phyloP scores from a whole-genome alignment of 2,797 vertebrate species.

The Tenualosa ilisha region DNA sequence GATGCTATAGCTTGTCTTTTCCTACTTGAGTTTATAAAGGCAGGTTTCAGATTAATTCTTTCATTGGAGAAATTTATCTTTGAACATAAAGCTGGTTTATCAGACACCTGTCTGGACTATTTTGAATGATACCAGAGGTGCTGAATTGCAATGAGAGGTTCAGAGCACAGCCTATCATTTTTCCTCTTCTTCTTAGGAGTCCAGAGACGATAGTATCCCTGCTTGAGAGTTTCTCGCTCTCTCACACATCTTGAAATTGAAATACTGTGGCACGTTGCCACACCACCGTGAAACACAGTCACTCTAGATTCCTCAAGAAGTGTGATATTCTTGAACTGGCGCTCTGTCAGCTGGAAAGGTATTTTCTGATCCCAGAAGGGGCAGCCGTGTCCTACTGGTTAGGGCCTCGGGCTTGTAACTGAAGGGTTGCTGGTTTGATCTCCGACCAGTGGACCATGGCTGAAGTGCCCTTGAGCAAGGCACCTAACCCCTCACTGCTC shows the following conservation, averaged over 20 bases:
- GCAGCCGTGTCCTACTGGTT: no score
- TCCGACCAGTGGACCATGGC: no score
- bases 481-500: no score
- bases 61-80: not conserved
- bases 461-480: no score
- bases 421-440: no score
- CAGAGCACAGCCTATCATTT: not conserved
- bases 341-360: not conserved
- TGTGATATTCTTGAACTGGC: not conserved
- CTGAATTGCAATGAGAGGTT: not conserved
- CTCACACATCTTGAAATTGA: not conserved
- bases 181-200: not conserved
- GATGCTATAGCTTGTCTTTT: not conserved
- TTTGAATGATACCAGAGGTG: not conserved
- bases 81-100: not conserved
- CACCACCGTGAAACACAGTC: not conserved
- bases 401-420: no score
- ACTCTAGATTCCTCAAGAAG: not conserved
- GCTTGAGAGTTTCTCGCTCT: not conserved
- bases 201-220: not conserved
- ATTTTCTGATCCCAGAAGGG: not conserved
- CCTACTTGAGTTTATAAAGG: not conserved
- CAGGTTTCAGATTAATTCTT: not conserved
- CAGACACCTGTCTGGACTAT: not conserved
- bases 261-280: not conserved